Evolutionary conservation across 2,888 invertebrate genomes (phyloP).

Genomic region (Catocala fraxini): DNA sequence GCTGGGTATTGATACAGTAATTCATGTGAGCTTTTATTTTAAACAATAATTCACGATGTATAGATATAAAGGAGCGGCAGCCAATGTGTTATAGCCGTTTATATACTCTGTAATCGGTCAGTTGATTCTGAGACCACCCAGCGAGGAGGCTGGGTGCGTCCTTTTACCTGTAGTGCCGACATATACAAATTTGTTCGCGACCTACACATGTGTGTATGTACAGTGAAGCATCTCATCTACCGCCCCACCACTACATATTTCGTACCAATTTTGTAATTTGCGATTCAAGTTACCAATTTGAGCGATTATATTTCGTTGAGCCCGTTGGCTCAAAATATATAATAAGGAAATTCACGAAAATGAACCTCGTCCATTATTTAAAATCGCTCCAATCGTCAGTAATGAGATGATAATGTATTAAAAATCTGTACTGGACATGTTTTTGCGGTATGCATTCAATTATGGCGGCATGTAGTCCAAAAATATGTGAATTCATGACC

Average conservation of each 20-base stretch:
- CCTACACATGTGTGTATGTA: constrained; percentile 42
- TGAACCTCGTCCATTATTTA: constrained; percentile 63
- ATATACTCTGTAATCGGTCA: constrained; percentile 76
- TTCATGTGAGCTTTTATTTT: constrained; percentile 75
- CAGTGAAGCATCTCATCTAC: constrained; percentile 53
- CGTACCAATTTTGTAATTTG: constrained; percentile 82
- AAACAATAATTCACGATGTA: constrained; percentile 69
- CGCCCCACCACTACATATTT: constrained; percentile 56
- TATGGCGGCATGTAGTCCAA: constrained; percentile 42
- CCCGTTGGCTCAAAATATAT: constrained; percentile 70
- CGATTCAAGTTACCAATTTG: constrained; percentile 80
- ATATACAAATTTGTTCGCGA: constrained; percentile 44
- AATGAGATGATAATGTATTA: constrained; percentile 77
- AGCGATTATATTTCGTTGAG: constrained; percentile 71
- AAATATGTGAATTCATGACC: constrained; percentile 25
- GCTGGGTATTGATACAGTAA: constrained; percentile 67
- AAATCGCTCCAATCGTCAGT: constrained; percentile 63
- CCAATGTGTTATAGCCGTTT: constrained; percentile 62
- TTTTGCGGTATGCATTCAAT: constrained; percentile 42
- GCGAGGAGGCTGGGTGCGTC: constrained; percentile 64
- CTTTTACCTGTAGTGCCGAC: constrained; percentile 61
- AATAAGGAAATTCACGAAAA: constrained; percentile 75
- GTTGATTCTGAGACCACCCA: constrained; percentile 83
- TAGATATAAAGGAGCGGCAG: constrained; percentile 64
- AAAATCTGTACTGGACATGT: constrained; percentile 56